A percentile compares a stretch with the other conserved stretches of the same genome.
Conservation (phyloP, 2,113 vertebrate species). For the Raphicerus campestris region DNA sequence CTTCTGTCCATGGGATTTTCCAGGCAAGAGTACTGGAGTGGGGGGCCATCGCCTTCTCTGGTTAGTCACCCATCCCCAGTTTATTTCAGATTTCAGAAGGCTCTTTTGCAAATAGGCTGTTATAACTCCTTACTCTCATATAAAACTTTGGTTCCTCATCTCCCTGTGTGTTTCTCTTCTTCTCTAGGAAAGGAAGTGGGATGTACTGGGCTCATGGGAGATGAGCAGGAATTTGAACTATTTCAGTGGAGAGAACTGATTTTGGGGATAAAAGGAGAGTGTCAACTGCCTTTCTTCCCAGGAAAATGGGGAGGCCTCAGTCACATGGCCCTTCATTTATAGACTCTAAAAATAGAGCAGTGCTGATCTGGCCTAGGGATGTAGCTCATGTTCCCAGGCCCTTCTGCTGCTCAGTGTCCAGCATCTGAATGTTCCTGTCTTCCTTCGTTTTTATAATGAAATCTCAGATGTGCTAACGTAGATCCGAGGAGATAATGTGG, state of each 20-base stretch:
- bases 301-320: background rate
- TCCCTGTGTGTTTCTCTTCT: background rate
- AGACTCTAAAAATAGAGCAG: background rate
- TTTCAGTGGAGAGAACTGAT: background rate
- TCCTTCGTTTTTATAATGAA: conserved; percentile 2
- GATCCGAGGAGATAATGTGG: background rate
- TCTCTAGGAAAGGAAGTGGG: background rate
- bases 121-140: background rate
- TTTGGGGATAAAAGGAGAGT: background rate
- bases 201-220: background rate
- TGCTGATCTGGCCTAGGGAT: background rate
- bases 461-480: background rate
- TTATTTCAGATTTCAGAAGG: background rate
- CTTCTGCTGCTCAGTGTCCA: background rate
- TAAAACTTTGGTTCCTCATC: background rate
- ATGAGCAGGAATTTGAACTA: background rate
- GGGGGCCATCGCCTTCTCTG: too few species aligned
- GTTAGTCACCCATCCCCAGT: background rate
- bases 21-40: too few species aligned
- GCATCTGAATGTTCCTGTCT: background rate
- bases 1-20: too few species aligned
- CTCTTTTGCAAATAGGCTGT: background rate
- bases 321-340: background rate
- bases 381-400: background rate
- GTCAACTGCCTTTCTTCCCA: background rate